phyloP scores from a whole-genome alignment of 2,888 invertebrate species.

The Cephalotes varians region DNA sequence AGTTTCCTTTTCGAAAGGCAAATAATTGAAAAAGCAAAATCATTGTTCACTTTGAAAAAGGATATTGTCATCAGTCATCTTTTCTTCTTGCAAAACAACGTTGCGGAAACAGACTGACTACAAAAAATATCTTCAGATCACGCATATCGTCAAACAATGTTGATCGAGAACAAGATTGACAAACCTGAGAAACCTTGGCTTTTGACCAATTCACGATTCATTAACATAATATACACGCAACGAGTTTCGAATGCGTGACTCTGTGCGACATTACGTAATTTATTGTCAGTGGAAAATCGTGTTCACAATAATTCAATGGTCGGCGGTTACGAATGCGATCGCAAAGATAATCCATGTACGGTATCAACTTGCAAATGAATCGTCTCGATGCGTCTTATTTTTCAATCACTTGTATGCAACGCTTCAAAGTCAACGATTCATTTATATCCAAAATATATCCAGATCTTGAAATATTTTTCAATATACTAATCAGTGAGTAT shows the following conservation, averaged over 20 bases:
- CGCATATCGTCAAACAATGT: neutral
- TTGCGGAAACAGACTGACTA: neutral
- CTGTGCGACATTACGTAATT: conserved; percentile 33
- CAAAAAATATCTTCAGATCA: neutral
- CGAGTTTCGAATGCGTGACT: neutral
- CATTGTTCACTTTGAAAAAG: neutral
- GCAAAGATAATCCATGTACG: conserved; percentile 49
- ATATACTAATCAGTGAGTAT: neutral
- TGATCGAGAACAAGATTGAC: neutral
- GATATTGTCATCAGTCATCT: neutral
- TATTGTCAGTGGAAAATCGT: conserved; percentile 26
- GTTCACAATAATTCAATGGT: conserved; percentile 42
- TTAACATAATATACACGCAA: neutral
- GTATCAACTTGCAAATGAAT: conserved; percentile 43
- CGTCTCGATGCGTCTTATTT: neutral
- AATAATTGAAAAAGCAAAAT: neutral
- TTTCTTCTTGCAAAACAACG: neutral
- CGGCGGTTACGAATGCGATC: conserved; percentile 45
- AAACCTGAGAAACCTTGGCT: neutral
- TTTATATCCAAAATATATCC: neutral
- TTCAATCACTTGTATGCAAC: neutral
- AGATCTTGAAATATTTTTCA: neutral
- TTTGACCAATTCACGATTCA: neutral
- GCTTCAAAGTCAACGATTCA: neutral
- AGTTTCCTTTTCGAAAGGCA: neutral